Evolutionary conservation across 2,888 invertebrate species (phyloP), one percentile per base, ranked within the genome.

Genomic region (Lasioglossum calceatum): DNA sequence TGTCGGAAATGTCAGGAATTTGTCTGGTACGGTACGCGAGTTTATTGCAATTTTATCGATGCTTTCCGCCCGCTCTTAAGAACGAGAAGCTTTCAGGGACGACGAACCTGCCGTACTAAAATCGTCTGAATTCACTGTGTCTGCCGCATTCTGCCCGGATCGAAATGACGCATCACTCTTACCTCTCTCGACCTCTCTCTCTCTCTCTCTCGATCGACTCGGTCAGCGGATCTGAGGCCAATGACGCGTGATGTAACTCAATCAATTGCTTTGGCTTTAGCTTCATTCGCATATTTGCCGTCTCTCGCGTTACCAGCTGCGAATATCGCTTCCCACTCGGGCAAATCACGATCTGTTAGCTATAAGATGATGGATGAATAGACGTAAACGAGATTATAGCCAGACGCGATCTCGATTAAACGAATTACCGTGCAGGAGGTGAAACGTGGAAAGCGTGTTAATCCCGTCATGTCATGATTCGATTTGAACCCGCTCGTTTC

Each of bases 171-270:
- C 88, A 90, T 91, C 81, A 89, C 89, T 86, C 89, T 90, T 89
- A 85, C 84, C 23, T 54, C 23, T 54, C 54, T 54, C 10, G 23
- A 23, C 1, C 10, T 54, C 3, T n/a, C n/a, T n/a, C 8, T 23
- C 50, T 8, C 54, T 3, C 2, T 23, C 19, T 23, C 50, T 8
- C 54, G n/a, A 3, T 54, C 54, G 54, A 54, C 54, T 23, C 54
- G 54, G 54, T 23, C 54, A 78, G 50, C 50, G 81, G 90, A 87
- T 88, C 88, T 87, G 79, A 64, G 85, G 82, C 83, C 91, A 91
- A 89, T 90, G 91, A 89, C 89, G 90, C 89, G 89, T 87, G 87
- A 88, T 90, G 87, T 90, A 90, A 91, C 86, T 89, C 91, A 90
- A 91, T 91, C 91, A 91, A 90, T 91, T 91, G 89, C 90, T 91